Percentiles rank a stretch among this genome's conserved stretches.
Evolutionary conservation across 2,113 vertebrate species (phyloP).

Genomic region (Atherinomorus stipes): DNA sequence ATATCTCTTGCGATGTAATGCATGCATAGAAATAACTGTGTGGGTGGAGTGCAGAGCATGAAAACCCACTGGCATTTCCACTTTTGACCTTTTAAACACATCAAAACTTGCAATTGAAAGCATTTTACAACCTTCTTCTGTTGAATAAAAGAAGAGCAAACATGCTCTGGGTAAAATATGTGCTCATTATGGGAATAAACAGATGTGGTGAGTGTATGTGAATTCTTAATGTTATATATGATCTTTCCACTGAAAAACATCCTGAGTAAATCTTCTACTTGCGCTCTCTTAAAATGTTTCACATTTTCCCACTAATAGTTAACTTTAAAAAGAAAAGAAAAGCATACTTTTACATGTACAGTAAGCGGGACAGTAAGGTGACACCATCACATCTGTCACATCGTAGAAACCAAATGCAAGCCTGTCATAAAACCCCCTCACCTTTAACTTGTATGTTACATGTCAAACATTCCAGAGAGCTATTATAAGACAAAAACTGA

Average conservation of each 20-base stretch:
- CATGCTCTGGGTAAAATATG: neutral
- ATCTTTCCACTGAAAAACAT: neutral
- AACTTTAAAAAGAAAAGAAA: neutral
- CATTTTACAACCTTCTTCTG: slow-evolving; percentile 15
- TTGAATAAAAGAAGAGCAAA: slow-evolving; percentile 1
- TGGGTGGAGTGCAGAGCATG: slow-evolving; percentile 13
- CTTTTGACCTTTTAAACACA: slow-evolving; percentile 26
- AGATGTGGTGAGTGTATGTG: neutral
- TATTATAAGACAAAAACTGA: slow-evolving; percentile 49
- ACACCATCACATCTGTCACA: neutral
- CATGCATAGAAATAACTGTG: neutral
- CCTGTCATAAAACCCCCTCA: slow-evolving; percentile 9
- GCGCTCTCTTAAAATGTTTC: neutral
- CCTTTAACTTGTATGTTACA: slow-evolving; percentile 34
- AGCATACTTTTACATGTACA: neutral
- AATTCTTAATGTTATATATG: neutral
- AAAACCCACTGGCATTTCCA: slow-evolving; percentile 10
- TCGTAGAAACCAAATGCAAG: neutral
- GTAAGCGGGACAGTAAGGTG: neutral
- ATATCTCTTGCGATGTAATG: neutral
- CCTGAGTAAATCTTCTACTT: slow-evolving; percentile 22
- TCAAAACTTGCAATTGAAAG: neutral
- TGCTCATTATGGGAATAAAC: neutral
- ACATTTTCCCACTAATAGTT: neutral
- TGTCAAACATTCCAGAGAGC: slow-evolving; percentile 50